Conservation (phyloP, 2,888 invertebrate species). For the Nomada ferruginata region DNA sequence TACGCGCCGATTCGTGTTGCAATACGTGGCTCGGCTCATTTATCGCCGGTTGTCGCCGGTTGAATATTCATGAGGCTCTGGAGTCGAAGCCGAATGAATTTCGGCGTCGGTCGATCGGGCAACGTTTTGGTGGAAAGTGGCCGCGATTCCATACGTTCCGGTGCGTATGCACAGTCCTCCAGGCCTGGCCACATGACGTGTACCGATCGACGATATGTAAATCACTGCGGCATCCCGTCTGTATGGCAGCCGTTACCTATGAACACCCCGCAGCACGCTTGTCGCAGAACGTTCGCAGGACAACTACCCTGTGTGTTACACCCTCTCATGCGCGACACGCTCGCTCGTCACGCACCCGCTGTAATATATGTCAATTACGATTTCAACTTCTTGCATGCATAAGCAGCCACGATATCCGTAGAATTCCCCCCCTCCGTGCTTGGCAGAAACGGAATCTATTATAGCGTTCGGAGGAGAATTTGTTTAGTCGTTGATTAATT, state of each 20-base stretch:
- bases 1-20: slow-evolving; percentile 29
- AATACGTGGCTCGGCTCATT: slow-evolving; percentile 20
- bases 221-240: slow-evolving; percentile 68
- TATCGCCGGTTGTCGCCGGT: slow-evolving; percentile 11
- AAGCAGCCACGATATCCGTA: slow-evolving; percentile 2
- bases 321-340: slow-evolving; percentile 23
- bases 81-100: slow-evolving; percentile 36
- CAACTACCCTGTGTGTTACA: slow-evolving; percentile 53
- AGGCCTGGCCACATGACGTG: slow-evolving; percentile 25
- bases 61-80: slow-evolving; percentile 40
- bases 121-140: slow-evolving; percentile 3
- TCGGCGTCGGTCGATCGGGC: slow-evolving; percentile 16
- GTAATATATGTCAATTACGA: slow-evolving; percentile 60
- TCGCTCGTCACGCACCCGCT: slow-evolving; percentile 58
- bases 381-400: slow-evolving; percentile 44
- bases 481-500: no score
- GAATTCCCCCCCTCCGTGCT: neutral
- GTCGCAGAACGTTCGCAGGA: slow-evolving; percentile 61
- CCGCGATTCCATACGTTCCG: neutral
- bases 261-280: slow-evolving; percentile 51
- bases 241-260: slow-evolving; percentile 55
- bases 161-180: slow-evolving; percentile 35
- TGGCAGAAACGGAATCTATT: no score
- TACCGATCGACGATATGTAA: slow-evolving; percentile 67
- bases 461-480: no score